Percentiles rank a stretch among this genome's conserved stretches.
Evolutionary conservation across 92 coral and sea anemone genomes (phyloP).

Genomic region (Micromussa lordhowensis): DNA sequence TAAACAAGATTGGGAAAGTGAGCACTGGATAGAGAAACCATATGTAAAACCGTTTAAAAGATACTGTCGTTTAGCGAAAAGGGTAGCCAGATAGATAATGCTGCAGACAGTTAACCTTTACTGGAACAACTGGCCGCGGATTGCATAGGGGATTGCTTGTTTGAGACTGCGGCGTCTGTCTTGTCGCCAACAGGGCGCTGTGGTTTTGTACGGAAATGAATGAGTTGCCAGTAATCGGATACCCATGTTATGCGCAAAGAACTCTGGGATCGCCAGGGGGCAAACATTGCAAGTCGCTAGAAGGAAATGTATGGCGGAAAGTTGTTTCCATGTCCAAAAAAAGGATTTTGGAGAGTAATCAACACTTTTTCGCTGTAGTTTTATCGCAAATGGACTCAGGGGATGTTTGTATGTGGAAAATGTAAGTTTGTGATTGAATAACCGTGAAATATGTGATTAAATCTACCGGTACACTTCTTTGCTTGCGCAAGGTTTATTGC

Average conservation of each 20-base stretch:
- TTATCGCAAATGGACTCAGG: slow-evolving; percentile 13
- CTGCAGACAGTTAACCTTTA: slow-evolving; percentile 26
- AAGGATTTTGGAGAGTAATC: neutral
- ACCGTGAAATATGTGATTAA: slow-evolving; percentile 15
- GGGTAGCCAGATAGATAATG: slow-evolving; percentile 23
- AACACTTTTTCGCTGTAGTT: slow-evolving; percentile 7
- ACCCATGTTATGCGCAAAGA: too few relatives aligned
- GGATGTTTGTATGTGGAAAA: neutral
- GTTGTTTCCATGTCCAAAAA: slow-evolving; percentile 13
- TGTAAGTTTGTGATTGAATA: slow-evolving; percentile 12
- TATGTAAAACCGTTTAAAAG: too few relatives aligned
- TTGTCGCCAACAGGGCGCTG: neutral
- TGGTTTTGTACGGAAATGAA: too few relatives aligned
- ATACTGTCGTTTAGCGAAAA: slow-evolving; percentile 28
- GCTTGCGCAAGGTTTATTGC: slow-evolving; percentile 8
- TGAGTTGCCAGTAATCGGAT: too few relatives aligned
- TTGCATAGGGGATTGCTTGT: slow-evolving; percentile 46
- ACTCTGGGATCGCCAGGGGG: too few relatives aligned
- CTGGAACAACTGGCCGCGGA: too few relatives aligned
- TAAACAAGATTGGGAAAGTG: too few relatives aligned
- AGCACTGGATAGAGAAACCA: too few relatives aligned
- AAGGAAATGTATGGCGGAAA: slow-evolving; percentile 36
- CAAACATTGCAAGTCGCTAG: too few relatives aligned
- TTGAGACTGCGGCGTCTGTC: neutral
- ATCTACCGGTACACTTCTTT: slow-evolving; percentile 3